phyloP scores from a whole-genome alignment of 2,888 invertebrate genomes.

The Endomychus coccineus region DNA sequence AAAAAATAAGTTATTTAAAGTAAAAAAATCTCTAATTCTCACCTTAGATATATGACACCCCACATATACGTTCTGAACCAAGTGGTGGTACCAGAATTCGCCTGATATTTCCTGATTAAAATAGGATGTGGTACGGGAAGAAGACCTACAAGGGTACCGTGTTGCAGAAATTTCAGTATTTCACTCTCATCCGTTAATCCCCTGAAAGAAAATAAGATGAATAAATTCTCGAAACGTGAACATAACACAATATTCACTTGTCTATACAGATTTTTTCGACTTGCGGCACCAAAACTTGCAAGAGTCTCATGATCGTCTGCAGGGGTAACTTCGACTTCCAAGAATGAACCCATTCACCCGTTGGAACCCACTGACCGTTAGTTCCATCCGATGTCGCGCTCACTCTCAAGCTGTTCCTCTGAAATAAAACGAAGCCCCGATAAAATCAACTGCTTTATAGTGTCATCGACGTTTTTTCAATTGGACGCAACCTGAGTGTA shows the following conservation, averaged over 20 bases:
- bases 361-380: conserved; percentile 71
- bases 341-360: conserved; percentile 88
- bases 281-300: conserved; percentile 98
- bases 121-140: conserved; percentile 99
- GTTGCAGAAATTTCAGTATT: conserved; percentile 97
- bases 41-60: conserved; percentile 98
- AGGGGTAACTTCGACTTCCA: conserved; percentile 97
- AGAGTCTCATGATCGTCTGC: conserved; percentile 97
- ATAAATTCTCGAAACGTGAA: neutral
- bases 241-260: conserved; percentile 57
- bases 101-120: conserved; percentile 97
- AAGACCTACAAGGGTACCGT: conserved; percentile 94
- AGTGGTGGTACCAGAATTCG: conserved; percentile 95
- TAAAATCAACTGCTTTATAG: no score
- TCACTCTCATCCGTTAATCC: conserved; percentile 99
- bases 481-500: no score
- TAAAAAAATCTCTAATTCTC: conserved; percentile 20
- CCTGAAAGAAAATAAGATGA: conserved; percentile 46
- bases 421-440: no score
- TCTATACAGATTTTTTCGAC: conserved; percentile 99
- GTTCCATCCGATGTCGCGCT: conserved; percentile 35
- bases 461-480: no score
- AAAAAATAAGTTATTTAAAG: no score
- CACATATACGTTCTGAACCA: conserved; percentile 99
- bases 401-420: conserved; percentile 60